Evolutionary conservation across 2,888 invertebrate genomes (phyloP), one percentile per base, ranked within the genome.

Genomic region (Anthoptus insignis): DNA sequence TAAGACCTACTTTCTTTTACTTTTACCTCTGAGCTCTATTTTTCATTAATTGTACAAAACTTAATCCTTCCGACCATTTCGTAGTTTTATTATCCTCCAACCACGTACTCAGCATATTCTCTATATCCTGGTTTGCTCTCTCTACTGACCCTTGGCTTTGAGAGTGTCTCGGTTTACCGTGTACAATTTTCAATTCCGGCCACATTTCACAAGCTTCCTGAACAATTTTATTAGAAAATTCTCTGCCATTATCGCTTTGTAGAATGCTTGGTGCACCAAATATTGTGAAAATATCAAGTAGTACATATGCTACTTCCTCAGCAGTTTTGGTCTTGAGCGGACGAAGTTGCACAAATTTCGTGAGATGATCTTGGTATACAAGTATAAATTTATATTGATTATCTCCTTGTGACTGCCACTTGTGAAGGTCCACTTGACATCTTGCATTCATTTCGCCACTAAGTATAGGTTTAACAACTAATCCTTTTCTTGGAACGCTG

Each of bases 341-440:
- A 54, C 82, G 70, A 5, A 87, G 70, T 11, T 75, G 53, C 19
- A 86, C 76, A 75, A 86, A 87, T 77, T 87, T 83, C n/a, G 85
- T 87, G 0, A 78, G 58, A 67, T 83, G 81, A 59, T 85, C 84
- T 72, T 86, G 84, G 60, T 84, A 83, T 3, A 81, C 77, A 59
- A 86, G 63, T 29, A 87, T 81, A 67, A 83, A 87, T 64, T 81
- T 83, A 68, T 66, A 81, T 27, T 76, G 64, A 16, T 70, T 69
- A 74, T 86, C 82, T 53, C 73, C 53, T 57, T 79, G 74, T 11
- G 77, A 64, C 66, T 86, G 81, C 70, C 83, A 70, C 69, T 86
- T 82, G 34, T 84, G 82, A 2, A 86, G 65, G 71, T 86, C 82
- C 1, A 83, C 82, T 76, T 84, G 81, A 59, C 82, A 82, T 39